Evolutionary conservation across 2,113 vertebrate species (phyloP).

Genomic region (Pterocles burchelli): DNA sequence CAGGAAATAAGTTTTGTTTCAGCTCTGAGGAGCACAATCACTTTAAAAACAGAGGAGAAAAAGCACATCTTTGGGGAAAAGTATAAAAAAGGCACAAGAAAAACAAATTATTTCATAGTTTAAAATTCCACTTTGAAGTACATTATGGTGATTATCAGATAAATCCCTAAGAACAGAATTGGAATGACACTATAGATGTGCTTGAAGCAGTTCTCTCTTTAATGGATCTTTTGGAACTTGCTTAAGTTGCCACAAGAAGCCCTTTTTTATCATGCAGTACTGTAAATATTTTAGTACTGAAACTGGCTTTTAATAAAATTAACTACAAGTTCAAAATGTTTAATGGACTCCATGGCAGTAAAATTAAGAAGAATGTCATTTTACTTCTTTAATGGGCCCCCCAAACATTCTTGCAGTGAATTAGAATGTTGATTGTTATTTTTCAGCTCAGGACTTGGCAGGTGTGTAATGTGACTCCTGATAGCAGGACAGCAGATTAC

Average conservation of each 20-base stretch:
- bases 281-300: conserved; percentile 71
- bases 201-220: conserved; percentile 7
- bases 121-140: conserved; percentile 63
- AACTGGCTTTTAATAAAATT: conserved; percentile 67
- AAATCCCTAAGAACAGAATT: conserved; percentile 53
- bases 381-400: conserved; percentile 62
- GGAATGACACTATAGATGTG: conserved; percentile 42
- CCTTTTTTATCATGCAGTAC: conserved; percentile 45
- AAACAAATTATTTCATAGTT: conserved; percentile 69
- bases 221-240: conserved; percentile 64
- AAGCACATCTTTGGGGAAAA: not conserved
- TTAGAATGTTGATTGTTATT: conserved; percentile 75
- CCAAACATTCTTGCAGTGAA: conserved; percentile 66
- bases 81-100: conserved; percentile 43
- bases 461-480: conserved; percentile 85
- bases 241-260: conserved; percentile 50
- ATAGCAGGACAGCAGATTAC: conserved; percentile 83
- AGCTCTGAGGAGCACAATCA: not conserved
- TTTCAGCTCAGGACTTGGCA: conserved; percentile 81
- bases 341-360: conserved; percentile 65
- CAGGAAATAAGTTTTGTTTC: not conserved
- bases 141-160: conserved; percentile 63
- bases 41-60: conserved; percentile 10
- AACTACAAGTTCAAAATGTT: conserved; percentile 61
- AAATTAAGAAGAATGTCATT: conserved; percentile 63